phyloP scores from a whole-genome alignment of 2,113 vertebrate genomes.

The Hemiscyllium ocellatum region DNA sequence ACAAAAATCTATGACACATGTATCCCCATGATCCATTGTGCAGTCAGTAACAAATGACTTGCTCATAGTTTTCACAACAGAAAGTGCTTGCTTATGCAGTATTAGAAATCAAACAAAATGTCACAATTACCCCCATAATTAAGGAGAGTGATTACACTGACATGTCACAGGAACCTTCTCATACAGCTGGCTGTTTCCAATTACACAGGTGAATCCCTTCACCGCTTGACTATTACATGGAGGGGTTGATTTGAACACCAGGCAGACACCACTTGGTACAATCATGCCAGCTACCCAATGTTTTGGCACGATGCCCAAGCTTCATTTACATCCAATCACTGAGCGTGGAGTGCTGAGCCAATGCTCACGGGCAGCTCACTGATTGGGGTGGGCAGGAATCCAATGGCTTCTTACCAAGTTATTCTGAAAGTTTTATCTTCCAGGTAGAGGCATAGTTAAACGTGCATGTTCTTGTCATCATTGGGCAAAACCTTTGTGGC shows the following conservation, averaged over 20 bases:
- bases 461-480: background rate
- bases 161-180: background rate
- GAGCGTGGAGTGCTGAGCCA: background rate
- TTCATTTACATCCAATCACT: background rate
- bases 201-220: background rate
- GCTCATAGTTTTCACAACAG: background rate
- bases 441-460: background rate
- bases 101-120: background rate
- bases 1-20: background rate
- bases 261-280: background rate
- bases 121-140: too few relatives aligned
- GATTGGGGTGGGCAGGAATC: constrained; percentile 14
- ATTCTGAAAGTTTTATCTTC: background rate
- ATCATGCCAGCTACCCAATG: background rate
- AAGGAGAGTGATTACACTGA: background rate
- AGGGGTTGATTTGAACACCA: background rate
- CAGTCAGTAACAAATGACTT: background rate
- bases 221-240: background rate
- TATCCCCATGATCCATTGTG: background rate
- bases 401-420: background rate
- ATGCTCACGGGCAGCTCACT: background rate
- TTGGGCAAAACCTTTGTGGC: background rate
- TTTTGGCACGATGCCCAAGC: background rate
- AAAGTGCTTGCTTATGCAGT: background rate
- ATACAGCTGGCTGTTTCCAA: background rate